Percentiles rank a stretch among this genome's conserved stretches.
Evolutionary conservation across 2,888 invertebrate genomes (phyloP).

Genomic region (Epinotia ramella): DNA sequence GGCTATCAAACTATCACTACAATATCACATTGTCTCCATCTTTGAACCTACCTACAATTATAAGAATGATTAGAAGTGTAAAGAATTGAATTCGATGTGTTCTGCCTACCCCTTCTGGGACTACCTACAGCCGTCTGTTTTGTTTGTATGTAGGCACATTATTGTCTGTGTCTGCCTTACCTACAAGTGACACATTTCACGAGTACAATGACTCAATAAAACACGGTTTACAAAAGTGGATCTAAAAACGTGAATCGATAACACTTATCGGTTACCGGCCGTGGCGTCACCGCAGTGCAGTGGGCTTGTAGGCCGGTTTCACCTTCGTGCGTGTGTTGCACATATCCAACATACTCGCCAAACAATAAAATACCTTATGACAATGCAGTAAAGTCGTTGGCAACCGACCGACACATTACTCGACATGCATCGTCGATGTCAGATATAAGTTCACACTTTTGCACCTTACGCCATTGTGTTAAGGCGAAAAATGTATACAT

Average conservation of each 20-base stretch:
- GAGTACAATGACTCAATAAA: slow-evolving; percentile 17
- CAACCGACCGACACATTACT: background rate
- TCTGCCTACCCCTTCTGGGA: too few relatives aligned
- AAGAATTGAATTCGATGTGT: too few relatives aligned
- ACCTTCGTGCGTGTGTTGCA: slow-evolving; percentile 37
- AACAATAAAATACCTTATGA: slow-evolving; percentile 7
- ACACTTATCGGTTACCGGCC: slow-evolving; percentile 29
- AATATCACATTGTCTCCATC: too few relatives aligned
- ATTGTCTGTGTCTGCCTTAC: background rate
- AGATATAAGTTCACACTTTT: background rate
- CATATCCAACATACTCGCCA: slow-evolving; percentile 4
- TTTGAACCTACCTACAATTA: too few relatives aligned
- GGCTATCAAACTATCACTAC: too few relatives aligned
- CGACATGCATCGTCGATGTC: background rate
- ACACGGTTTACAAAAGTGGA: slow-evolving; percentile 21
- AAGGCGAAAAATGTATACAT: background rate
- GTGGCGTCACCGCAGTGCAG: slow-evolving; percentile 42
- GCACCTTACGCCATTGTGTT: background rate
- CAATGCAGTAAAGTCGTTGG: background rate
- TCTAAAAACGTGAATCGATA: slow-evolving; percentile 32
- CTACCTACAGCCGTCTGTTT: too few relatives aligned
- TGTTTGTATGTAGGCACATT: background rate
- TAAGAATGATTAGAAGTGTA: too few relatives aligned
- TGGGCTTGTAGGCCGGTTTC: slow-evolving; percentile 42
- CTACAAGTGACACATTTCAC: slow-evolving; percentile 14